Evolutionary conservation across 2,888 invertebrate species (phyloP).

Genomic region (Tipula confusa): DNA sequence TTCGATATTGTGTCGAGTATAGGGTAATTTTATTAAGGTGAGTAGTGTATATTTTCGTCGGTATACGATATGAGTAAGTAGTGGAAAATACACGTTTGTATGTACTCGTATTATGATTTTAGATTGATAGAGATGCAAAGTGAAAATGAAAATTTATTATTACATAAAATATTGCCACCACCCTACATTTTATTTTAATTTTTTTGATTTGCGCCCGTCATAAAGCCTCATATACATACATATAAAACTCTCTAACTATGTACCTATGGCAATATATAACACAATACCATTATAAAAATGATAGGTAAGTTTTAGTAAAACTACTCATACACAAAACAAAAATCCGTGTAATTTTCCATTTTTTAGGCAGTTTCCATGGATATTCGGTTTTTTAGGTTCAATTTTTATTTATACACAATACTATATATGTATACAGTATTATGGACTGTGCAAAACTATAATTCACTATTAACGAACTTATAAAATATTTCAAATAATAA

Average conservation of each 20-base stretch:
- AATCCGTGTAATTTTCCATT: neutral
- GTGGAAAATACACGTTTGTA: neutral
- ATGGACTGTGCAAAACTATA: neutral
- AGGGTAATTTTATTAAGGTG: too few relatives aligned
- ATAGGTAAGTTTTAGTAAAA: neutral
- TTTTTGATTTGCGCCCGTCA: neutral
- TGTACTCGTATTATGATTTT: neutral
- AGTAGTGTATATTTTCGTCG: neutral
- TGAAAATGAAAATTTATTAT: neutral
- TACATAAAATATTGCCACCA: neutral
- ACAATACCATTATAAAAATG: slow-evolving; percentile 8
- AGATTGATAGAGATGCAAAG: neutral
- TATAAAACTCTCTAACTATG: neutral
- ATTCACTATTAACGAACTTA: neutral
- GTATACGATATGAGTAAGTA: neutral
- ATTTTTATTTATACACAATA: neutral
- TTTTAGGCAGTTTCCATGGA: slow-evolving; percentile 16
- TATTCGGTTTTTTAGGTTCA: neutral
- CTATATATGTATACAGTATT: neutral
- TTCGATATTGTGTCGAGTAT: too few relatives aligned
- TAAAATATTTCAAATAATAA: neutral
- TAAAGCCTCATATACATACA: neutral
- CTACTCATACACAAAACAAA: too few relatives aligned
- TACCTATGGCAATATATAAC: neutral
- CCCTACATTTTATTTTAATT: too few relatives aligned